Conservation (phyloP, 92 coral and sea anemone genomes). For the Epizoanthus illoricatus region DNA sequence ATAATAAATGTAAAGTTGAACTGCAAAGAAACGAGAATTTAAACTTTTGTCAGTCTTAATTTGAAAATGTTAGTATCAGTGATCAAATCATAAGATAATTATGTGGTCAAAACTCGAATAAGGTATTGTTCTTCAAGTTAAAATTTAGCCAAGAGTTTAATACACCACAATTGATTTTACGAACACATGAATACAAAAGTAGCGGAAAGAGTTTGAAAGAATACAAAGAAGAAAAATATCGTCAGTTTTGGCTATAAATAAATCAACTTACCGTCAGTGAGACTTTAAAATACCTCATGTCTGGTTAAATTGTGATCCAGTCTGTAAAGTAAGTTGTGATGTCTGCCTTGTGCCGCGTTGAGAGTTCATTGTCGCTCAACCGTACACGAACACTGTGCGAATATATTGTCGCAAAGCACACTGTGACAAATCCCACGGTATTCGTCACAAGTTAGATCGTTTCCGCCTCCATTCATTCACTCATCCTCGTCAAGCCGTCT, state of each 20-base stretch:
- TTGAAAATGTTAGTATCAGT: background rate
- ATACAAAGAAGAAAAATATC: background rate
- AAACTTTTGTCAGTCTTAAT: background rate
- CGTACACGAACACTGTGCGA: background rate
- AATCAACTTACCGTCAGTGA: background rate
- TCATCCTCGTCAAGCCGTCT: background rate
- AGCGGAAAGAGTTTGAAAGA: background rate
- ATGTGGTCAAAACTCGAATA: too few species aligned
- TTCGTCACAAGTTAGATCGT: background rate
- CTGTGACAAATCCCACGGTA: background rate
- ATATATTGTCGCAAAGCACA: background rate
- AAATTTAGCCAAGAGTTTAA: too few species aligned
- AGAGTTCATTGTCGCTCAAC: background rate
- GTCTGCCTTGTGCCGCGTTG: background rate
- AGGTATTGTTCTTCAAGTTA: too few species aligned
- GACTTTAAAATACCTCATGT: background rate
- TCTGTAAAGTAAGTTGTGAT: background rate
- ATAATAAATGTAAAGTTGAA: background rate
- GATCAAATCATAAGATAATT: too few species aligned
- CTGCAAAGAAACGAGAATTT: constrained; percentile 23
- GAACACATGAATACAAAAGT: background rate
- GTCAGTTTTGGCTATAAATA: background rate
- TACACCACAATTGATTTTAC: background rate
- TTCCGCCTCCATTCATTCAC: constrained; percentile 15
- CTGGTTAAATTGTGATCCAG: background rate